Base-by-base conservation (phyloP, 2,113 vertebrate genomes). In the Lagopus leucura region DNA sequence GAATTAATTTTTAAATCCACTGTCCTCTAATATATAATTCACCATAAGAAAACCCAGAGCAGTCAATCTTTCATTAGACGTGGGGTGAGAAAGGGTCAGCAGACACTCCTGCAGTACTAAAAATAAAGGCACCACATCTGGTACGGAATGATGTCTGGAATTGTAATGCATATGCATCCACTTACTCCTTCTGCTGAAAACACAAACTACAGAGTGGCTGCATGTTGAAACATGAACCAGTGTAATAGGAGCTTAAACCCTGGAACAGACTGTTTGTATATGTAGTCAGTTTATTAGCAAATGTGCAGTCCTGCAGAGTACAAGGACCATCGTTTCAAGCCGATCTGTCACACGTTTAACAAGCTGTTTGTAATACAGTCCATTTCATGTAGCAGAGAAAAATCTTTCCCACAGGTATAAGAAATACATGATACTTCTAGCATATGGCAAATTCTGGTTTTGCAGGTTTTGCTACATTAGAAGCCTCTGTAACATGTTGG, bases 51-150 rank as follows among this genome's bases (percentile, higher is more conserved):
- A 97, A 97, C 48, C 60, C 93, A 94, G 95, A 90, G 95, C 95
- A 96, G 97, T 98, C 98, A 97, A 97, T 98, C 98, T 98, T 98
- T 98, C 98, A 97, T 98, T 98, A 98, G 98, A 97, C 95, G 87
- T 54, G 88, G 97, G 98, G 98, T 97, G 97, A 99, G 94, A 96
- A 96, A 90, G 94, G 98, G 98, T 98, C 98, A 97, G 96, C 97
- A 97, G 96, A 97, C 97, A 97, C 97, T 98, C 98, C 97, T 97
- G 96, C 95, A 86, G 72, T 96, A 96, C 97, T 97, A 93, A 98
- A 98, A 98, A 98, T 67, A 95, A 97, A 96, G 98, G 97, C 97
- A 98, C 96, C 97, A 97, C 98, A 98, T 98, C 98, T 98, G 98
- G 98, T 97, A 76, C 84, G 69, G 97, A 97, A 97, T 94, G 95